These are phyloP conservation scores for Griposia aprilina DNA, from an alignment of 2,888 invertebrate genomes.

Conservation along the genomic window DNA sequence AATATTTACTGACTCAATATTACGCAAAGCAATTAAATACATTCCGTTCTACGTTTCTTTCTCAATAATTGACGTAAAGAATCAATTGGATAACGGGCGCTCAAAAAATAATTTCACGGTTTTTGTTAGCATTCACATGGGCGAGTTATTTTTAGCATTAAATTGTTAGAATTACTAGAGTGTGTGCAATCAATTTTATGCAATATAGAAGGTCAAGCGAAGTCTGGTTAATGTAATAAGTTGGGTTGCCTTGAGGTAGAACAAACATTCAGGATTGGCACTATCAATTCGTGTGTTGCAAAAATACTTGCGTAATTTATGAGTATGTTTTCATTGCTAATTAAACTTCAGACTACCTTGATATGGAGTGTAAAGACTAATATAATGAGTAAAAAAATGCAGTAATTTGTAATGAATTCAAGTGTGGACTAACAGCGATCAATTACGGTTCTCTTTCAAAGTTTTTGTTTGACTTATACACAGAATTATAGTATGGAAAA, in stretches of 20 bases:
- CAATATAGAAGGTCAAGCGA: conserved; percentile 50
- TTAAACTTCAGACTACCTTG: conserved; percentile 26
- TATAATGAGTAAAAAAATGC: conserved; percentile 9
- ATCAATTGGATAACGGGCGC: conserved; percentile 26
- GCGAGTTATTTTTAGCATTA: conserved; percentile 33
- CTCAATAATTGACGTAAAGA: conserved; percentile 24
- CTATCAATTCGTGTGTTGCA: conserved; percentile 44
- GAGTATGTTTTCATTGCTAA: conserved; percentile 16
- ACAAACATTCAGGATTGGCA: conserved; percentile 48
- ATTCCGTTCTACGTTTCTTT: not conserved
- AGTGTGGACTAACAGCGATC: not conserved
- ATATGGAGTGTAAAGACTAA: not conserved
- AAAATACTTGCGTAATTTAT: conserved; percentile 33
- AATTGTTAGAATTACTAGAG: conserved; percentile 47
- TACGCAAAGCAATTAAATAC: conserved; percentile 4
- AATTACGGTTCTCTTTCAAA: not conserved
- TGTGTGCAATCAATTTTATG: conserved; percentile 60
- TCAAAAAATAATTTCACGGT: conserved; percentile 9
- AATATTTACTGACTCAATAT: not conserved
- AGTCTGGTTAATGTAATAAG: conserved; percentile 28
- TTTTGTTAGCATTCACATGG: conserved; percentile 22
- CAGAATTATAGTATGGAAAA: not conserved
- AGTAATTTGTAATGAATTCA: not conserved
- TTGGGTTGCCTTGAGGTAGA: conserved; percentile 52
- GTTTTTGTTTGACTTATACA: not conserved